Evolutionary conservation across 2,113 vertebrate species (phyloP), one percentile per base, ranked within the genome.

Genomic region (Crypturellus undulatus): DNA sequence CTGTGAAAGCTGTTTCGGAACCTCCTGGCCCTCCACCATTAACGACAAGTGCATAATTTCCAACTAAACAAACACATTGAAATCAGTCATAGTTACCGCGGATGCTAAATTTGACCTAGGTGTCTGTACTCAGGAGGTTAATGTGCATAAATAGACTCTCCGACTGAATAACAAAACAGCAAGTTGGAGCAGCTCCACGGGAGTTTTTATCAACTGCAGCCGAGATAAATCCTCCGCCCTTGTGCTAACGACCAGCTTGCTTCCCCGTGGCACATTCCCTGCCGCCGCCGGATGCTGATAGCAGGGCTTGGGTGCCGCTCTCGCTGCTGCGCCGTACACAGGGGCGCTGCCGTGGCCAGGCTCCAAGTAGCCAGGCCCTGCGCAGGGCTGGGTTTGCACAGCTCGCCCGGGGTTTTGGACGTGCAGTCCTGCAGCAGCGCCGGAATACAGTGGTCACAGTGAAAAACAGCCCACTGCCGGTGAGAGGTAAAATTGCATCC

Each of bases 21-120:
- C 13, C 18, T 59, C 1, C 0, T 45, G 67, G 30, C 16, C 40
- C 89, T 72, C 82, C 68, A 94, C 26, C 30, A 22, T 90, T 87
- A 77, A 79, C 43, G 14, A 64, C 17, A 87, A 89, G 19, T 18
- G 22, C 79, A n/a, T 51, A 17, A 59, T 68, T 87, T 85, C 21
- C 67, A 80, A n/a, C 28, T 59, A 64, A 78, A 72, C 51, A 84
- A 85, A 85, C 62, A 28, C 43, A 63, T 2, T 73, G 7, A 72
- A 76, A 89, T 79, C 49, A 73, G 36, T 51, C 75, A 69, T 34
- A 59, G 70, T 70, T 70, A 54, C 28, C 77, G 43, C 10, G 15
- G 68, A 79, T 79, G 84, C 81, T 83, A 91, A 87, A 77, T 79
- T 67, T 91, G 67, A 79, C 45, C 51, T 72, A 77, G n/a, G n/a